Evolutionary conservation across 2,888 invertebrate species (phyloP).

Genomic region (Julus scandinavius): DNA sequence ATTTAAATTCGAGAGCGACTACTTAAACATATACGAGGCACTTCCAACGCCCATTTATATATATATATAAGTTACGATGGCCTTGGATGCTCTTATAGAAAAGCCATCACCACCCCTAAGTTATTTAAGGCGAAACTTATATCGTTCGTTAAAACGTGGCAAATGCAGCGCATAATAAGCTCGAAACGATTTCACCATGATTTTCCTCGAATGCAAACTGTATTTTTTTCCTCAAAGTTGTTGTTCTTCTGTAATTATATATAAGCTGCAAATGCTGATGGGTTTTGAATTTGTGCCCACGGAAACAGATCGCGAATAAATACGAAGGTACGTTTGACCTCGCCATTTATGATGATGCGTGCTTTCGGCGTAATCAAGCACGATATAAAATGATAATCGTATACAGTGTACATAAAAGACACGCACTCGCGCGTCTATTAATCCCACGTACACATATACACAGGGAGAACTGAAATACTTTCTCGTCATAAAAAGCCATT

Average conservation of each 20-base stretch:
- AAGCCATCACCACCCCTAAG: not conserved
- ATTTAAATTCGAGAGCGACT: too few relatives aligned
- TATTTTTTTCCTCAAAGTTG: not conserved
- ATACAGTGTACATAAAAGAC: not conserved
- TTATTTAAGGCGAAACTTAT: not conserved
- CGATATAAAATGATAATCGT: conserved; percentile 36
- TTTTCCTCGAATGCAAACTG: not conserved
- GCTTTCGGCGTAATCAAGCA: conserved; percentile 13
- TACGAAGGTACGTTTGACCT: not conserved
- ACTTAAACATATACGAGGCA: too few relatives aligned
- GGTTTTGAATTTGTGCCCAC: not conserved
- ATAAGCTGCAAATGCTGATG: not conserved
- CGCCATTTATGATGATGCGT: conserved; percentile 36
- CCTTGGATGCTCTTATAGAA: too few relatives aligned
- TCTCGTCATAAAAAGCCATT: conserved; percentile 9
- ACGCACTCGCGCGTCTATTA: conserved; percentile 8
- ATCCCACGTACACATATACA: not conserved
- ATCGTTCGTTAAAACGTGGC: not conserved
- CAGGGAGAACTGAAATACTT: not conserved
- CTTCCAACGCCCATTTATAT: too few relatives aligned
- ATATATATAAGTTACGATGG: too few relatives aligned
- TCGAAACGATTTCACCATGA: not conserved
- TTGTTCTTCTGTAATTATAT: not conserved
- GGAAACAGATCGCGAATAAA: not conserved
- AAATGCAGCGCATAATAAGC: not conserved